Evolutionary conservation across 2,797 vertebrate species (phyloP), one percentile per base, ranked within the genome.

Genomic region (Smutsia gigantea): DNA sequence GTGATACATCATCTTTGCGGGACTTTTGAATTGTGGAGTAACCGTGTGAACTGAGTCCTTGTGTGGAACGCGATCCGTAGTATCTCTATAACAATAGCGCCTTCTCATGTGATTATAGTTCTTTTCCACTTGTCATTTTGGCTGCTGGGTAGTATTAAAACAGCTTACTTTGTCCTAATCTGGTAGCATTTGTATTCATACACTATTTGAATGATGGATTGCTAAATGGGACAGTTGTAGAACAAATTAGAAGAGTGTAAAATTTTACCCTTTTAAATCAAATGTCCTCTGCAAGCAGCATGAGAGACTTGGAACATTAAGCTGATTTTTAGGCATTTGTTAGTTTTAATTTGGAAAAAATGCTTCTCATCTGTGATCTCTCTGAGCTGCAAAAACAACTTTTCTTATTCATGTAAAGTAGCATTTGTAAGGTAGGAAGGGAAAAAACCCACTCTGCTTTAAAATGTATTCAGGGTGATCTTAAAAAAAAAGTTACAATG

Each of bases 311-410:
- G 82, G 29, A 57, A 49, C 64, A 49, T 53, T 90, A 91, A 77
- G 39, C 61, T n/a, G 34, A 81, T 68, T 55, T 82, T 18, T 63
- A 78, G 71, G 27, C 31, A 51, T 81, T 74, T 87, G 4, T 66
- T 79, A 63, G 53, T 55, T 87, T 95, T 81, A 29, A 75, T 90
- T 95, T 93, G 53, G 87, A 82, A 83, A 75, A n/a, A 75, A 31
- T 83, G 29, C 31, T 74, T 77, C 88, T 63, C 74, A 88, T 57
- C 51, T 84, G 15, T 79, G 63, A 51, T 84, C 69, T 84, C 29
- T 88, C 61, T 89, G 75, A 92, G 53, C 46, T 64, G 5, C 68
- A 64, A 69, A 75, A 21, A n/a, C 34, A 42, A 18, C 51, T 64
- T 86, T 79, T 75, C 83, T 78, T 93, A 61, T 29, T 86, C 74